phyloP scores from a whole-genome alignment of 2,797 vertebrate species.

The Parauchenoglanis punctatus region DNA sequence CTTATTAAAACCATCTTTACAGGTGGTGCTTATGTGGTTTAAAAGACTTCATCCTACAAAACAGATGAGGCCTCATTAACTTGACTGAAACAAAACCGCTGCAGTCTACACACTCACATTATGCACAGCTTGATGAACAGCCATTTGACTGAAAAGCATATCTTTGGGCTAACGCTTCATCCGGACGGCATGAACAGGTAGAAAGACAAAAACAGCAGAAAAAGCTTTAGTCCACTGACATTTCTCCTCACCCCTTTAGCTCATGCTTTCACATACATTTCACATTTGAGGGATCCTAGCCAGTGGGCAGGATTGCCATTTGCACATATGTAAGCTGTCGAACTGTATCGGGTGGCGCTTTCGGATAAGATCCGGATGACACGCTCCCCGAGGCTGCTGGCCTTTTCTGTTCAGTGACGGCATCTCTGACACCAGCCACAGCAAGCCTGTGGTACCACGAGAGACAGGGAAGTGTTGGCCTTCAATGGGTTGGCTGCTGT shows the following conservation, averaged over 20 bases:
- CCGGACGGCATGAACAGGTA: constrained; percentile 31
- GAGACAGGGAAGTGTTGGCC: constrained; percentile 47
- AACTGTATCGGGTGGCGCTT: constrained; percentile 41
- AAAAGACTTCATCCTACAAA: not conserved
- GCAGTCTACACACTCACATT: constrained; percentile 5
- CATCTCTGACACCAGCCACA: constrained; percentile 27
- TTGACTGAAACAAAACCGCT: constrained; percentile 18
- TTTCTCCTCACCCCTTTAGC: constrained; percentile 50
- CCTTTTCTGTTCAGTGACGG: constrained; percentile 45
- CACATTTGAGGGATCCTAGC: constrained; percentile 40
- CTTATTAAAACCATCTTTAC: not conserved
- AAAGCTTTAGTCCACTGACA: constrained; percentile 48
- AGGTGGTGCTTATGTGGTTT: not conserved
- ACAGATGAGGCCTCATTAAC: not conserved
- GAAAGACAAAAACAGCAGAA: constrained; percentile 17
- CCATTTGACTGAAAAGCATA: constrained; percentile 28
- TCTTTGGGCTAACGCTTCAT: constrained; percentile 35
- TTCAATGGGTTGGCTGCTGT: constrained; percentile 48
- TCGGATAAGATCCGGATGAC: constrained; percentile 49
- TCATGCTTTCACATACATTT: constrained; percentile 34
- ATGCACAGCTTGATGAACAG: not conserved
- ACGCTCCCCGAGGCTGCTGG: constrained; percentile 44
- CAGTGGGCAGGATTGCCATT: constrained; percentile 52
- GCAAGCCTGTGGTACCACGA: constrained; percentile 29
- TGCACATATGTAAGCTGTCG: constrained; percentile 59